Conservation (phyloP, 2,888 invertebrate species). For the Lasioglossum lativentre region DNA sequence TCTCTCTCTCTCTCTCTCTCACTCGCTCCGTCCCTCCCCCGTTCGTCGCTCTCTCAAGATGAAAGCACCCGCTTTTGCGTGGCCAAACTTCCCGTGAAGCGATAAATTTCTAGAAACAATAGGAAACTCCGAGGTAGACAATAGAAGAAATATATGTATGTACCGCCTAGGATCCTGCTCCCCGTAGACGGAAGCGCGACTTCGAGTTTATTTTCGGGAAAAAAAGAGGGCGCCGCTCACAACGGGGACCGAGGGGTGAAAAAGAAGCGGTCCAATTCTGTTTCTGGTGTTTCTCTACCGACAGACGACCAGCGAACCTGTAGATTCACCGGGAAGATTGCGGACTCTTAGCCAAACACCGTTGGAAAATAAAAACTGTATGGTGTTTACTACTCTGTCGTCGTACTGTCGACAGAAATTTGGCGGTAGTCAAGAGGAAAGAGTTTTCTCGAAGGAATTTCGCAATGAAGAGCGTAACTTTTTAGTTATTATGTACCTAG, state of each 20-base stretch:
- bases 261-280: slow-evolving; percentile 67
- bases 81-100: slow-evolving; percentile 83
- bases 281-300: slow-evolving; percentile 14
- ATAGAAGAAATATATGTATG: slow-evolving; percentile 82
- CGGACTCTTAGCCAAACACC: slow-evolving; percentile 60
- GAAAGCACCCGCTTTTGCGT: slow-evolving; percentile 80
- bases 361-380: slow-evolving; percentile 53
- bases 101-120: slow-evolving; percentile 84
- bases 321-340: slow-evolving; percentile 64
- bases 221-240: slow-evolving; percentile 22
- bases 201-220: slow-evolving; percentile 69
- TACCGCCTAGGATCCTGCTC: slow-evolving; percentile 65
- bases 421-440: not conserved
- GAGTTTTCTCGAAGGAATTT: not conserved
- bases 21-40: not conserved
- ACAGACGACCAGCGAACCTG: slow-evolving; percentile 36
- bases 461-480: not conserved
- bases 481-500: too few species aligned
- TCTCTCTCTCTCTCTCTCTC: slow-evolving; percentile 17
- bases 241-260: slow-evolving; percentile 34
- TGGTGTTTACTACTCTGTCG: slow-evolving; percentile 31
- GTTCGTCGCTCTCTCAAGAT: slow-evolving; percentile 73
- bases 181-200: slow-evolving; percentile 73
- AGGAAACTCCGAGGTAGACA: slow-evolving; percentile 83
- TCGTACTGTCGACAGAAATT: slow-evolving; percentile 25